Conservation (phyloP, 2,113 vertebrate genomes). For the Chiloscyllium plagiosum region DNA sequence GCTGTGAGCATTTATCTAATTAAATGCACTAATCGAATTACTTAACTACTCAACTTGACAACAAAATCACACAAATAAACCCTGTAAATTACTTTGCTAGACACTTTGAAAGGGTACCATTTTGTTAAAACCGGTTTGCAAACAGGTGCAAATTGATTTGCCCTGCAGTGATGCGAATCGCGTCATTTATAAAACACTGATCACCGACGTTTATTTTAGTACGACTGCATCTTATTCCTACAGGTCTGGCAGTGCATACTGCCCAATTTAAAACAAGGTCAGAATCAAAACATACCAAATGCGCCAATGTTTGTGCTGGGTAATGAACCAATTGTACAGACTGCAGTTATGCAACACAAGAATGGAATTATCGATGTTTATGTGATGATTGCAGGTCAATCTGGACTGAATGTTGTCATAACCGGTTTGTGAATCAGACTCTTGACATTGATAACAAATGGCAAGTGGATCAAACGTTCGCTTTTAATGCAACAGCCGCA, state of each 20-base stretch:
- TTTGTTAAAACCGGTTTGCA: background rate
- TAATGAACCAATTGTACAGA: background rate
- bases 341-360: background rate
- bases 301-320: background rate
- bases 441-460: background rate
- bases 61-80: background rate
- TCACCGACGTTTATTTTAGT: background rate
- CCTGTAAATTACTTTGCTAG: background rate
- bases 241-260: background rate
- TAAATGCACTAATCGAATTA: background rate
- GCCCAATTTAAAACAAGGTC: background rate
- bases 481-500: background rate
- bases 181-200: background rate
- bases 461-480: background rate
- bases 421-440: background rate
- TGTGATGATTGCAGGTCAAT: background rate
- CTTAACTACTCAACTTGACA: background rate
- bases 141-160: background rate
- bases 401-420: background rate
- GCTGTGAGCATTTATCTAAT: background rate
- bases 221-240: background rate
- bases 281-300: background rate
- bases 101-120: background rate
- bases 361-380: background rate
- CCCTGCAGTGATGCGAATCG: background rate